Base-by-base conservation (phyloP, 2,797 vertebrate species). In the Urocyon cinereoargenteus region DNA sequence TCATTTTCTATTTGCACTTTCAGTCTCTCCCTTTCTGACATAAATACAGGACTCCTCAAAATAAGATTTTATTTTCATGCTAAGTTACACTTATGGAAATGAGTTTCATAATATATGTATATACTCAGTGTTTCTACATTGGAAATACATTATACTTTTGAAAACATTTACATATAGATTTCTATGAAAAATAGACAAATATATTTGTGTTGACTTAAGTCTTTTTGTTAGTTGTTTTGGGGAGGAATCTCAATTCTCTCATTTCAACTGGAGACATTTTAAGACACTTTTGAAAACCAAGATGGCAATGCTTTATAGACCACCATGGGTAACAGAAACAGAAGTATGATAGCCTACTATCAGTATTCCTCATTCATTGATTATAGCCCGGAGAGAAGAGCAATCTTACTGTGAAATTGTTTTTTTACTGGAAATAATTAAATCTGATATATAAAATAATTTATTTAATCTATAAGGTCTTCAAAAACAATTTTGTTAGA, bases 391-490 rank as follows among this genome's bases (percentile, higher is more conserved):
- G 34, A 92, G 26, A 96, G 73, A 97, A 92, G 61, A 97, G 9
- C 62, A 96, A 93, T 83, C 73, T 94, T 75, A 95, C 72, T 97
- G 84, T 13, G 15, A 97, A 98, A 97, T 97, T 97, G 92, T 75
- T 93, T 97, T 97, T 97, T 78, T 96, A 95, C 88, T 82, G 34
- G 34, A 64, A 98, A 97, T 96, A 97, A 97, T 83, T 98, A 97
- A 96, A 97, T 97, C 34, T 96, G 92, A 97, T 97, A 96, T 75
- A 94, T 97, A 95, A 97, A 95, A 96, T 96, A 94, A 97, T 97
- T 97, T 96, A 98, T 92, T 98, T 94, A 98, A 73, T 97, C 81
- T 81, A 94, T 49, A 94, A 77, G n/a, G 61, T 92, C 66, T 97
- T 94, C 61, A 97, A 55, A 77, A 95, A 21, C 59, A 90, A 95